These are phyloP conservation scores for Hystrix brachyura DNA, from an alignment of 2,113 vertebrate genomes.

Conservation along the genomic window DNA sequence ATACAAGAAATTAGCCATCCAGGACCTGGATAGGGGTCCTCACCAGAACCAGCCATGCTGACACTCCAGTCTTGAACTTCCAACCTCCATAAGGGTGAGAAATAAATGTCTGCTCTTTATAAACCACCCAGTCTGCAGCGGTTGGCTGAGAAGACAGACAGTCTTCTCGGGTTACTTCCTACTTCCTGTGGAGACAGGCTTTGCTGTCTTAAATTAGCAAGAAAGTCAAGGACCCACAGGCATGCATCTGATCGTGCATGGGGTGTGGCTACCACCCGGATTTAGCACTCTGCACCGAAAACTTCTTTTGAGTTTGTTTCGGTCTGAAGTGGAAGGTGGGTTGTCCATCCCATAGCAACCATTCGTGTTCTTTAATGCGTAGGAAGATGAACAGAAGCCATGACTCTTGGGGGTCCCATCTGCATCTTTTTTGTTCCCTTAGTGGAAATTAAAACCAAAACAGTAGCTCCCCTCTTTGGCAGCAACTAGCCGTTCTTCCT, in stretches of 20 bases:
- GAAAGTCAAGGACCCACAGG: not conserved
- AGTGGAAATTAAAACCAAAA: not conserved
- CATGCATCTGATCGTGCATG: accelerated
- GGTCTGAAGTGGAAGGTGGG: accelerated
- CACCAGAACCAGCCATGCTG: not conserved
- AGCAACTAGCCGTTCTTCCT: not conserved
- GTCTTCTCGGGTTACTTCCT: not conserved
- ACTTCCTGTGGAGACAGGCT: not conserved
- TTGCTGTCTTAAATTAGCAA: not conserved
- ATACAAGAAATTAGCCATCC: not conserved
- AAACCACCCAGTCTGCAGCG: accelerated
- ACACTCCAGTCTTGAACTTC: not conserved
- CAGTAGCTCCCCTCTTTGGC: too few relatives aligned
- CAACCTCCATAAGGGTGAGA: not conserved
- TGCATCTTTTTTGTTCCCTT: not conserved
- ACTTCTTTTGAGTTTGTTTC: not conserved
- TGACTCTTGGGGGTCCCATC: accelerated
- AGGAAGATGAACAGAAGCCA: not conserved
- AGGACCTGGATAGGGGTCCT: too few relatives aligned
- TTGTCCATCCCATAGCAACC: too few relatives aligned
- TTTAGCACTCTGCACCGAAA: accelerated
- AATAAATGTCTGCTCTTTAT: not conserved
- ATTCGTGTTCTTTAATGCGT: not conserved
- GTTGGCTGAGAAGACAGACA: not conserved
- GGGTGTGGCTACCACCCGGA: accelerated